These are phyloP conservation scores for Montipora capricornis DNA, from an alignment of 64 coral and sea anemone species.

Conservation along the genomic window DNA sequence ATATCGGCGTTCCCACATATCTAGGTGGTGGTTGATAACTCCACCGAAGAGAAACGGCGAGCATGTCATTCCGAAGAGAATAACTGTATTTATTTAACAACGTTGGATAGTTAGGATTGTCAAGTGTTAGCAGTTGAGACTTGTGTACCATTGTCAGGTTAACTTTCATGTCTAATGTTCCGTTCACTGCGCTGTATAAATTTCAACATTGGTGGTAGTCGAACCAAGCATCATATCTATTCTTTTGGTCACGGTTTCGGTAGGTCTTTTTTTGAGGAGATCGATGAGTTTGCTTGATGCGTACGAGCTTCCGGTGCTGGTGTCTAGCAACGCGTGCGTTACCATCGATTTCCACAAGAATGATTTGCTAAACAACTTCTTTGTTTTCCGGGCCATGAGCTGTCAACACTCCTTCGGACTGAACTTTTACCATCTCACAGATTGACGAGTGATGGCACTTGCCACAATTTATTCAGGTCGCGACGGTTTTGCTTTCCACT, in stretches of 20 bases:
- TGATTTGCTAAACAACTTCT: constrained; percentile 46
- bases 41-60: no score
- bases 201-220: neutral
- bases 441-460: constrained; percentile 42
- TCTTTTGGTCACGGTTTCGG: constrained; percentile 7
- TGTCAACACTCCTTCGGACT: constrained; percentile 22
- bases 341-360: constrained; percentile 62
- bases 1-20: no score
- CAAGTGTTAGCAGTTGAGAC: neutral
- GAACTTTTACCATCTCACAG: neutral
- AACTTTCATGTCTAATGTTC: neutral
- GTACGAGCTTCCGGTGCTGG: constrained; percentile 37
- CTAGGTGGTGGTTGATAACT: no score
- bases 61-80: no score
- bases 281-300: constrained; percentile 47
- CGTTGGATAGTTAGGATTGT: neutral
- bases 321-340: constrained; percentile 41
- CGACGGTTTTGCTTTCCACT: constrained; percentile 35
- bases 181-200: neutral
- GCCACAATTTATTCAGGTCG: constrained; percentile 20
- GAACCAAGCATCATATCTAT: constrained; percentile 58
- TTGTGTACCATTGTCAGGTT: neutral
- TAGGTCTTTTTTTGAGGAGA: constrained; percentile 14
- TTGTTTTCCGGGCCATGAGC: constrained; percentile 30
- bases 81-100: neutral